phyloP scores from a whole-genome alignment of 1,140 invertebrate genomes.

The Wiebesia pumilae region DNA sequence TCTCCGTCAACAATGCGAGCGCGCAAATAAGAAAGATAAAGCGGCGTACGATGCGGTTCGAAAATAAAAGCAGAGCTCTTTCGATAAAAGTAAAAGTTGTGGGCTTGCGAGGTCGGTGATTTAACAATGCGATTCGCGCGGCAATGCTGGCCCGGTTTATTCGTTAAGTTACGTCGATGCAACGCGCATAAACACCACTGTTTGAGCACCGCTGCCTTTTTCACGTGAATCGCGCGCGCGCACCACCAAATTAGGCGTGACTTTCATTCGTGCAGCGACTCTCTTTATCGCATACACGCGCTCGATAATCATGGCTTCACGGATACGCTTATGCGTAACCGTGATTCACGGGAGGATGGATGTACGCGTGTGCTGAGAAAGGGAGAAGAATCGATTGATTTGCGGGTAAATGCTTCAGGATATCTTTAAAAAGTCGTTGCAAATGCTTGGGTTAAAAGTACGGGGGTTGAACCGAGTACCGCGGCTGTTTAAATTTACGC shows the following conservation, averaged over 20 bases:
- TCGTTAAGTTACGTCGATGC: background rate
- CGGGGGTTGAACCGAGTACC: no score
- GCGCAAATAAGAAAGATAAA: constrained; percentile 3
- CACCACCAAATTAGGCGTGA: constrained; percentile 70
- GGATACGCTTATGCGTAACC: no score
- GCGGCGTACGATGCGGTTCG: background rate
- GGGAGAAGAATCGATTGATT: no score
- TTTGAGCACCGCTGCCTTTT: constrained; percentile 62
- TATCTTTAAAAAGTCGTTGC: no score
- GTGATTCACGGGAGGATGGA: no score
- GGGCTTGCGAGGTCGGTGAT: constrained; percentile 28
- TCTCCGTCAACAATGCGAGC: background rate
- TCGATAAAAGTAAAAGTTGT: constrained; percentile 43
- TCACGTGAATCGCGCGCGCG: constrained; percentile 62
- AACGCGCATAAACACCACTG: background rate
- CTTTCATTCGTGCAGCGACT: constrained; percentile 65
- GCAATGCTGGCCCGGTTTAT: background rate
- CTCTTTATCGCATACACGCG: constrained; percentile 51
- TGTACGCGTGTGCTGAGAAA: no score
- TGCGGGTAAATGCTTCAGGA: no score
- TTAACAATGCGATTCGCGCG: constrained; percentile 37
- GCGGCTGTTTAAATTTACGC: no score
- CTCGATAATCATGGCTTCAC: no score
- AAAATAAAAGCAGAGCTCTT: background rate
- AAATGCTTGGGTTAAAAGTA: no score